Evolutionary conservation across 2,113 vertebrate genomes (phyloP), one percentile per base, ranked within the genome.

Genomic region (Cisticola juncidis): DNA sequence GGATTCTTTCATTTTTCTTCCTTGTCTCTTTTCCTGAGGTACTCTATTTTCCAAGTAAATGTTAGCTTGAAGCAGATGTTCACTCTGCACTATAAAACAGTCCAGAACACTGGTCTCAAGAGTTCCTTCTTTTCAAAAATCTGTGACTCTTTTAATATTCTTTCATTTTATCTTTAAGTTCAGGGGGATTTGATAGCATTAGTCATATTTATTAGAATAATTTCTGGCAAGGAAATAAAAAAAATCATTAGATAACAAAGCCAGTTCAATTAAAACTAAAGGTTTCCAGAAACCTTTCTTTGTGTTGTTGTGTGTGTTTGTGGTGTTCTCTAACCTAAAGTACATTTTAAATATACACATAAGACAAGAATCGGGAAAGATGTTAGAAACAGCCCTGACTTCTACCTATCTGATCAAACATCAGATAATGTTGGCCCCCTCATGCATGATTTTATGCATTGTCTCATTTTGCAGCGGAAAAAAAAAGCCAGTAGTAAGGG

Each of bases 391-490:
- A n/a, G 9, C 54, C 9, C 33, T 66, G 26, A 77, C 13, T 92
- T 94, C 33, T 65, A 7, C 44, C 80, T 35, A 25, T 72, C 38
- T 69, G 62, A 65, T 79, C 62, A 79, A 90, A 61, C 8, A 54
- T 19, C 24, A 45, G 66, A 94, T 77, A 90, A 72, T 17, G 2
- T 40, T 53, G 9, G 65, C 26, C 85, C 71, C 50, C 78, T 69
- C 36, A 62, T 25, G 42, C 13, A n/a, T 81, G 21, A 60, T 90
- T 73, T 45, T 73, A 62, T 66, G 38, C 16, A 57, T 60, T 82
- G 21, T 90, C 56, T 80, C 54, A 88, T 85, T 92, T 95, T 42
- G 69, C 29, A 23, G 42, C 16, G 87, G 86, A 95, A 95, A 94
- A 85, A 82, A 94, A 85, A 82, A 91, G 25, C 24, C 82, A 91